These are phyloP conservation scores for Clarias batrachus DNA, from an alignment of 2,113 vertebrate genomes.

Conservation along the genomic window DNA sequence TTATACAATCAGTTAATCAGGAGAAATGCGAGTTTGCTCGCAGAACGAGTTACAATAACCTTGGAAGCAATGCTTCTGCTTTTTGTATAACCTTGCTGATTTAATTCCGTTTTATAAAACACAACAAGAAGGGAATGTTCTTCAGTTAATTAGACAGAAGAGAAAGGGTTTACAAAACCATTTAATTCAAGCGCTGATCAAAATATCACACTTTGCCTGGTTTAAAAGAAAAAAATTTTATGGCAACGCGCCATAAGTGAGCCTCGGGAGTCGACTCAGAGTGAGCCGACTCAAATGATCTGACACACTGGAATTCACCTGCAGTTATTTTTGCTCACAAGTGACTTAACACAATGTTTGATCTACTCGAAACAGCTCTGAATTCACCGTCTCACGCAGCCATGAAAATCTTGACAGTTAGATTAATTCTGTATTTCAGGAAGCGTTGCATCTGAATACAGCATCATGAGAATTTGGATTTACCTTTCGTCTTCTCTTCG, in stretches of 20 bases:
- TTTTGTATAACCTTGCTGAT: not conserved
- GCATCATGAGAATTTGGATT: not conserved
- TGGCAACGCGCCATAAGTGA: not conserved
- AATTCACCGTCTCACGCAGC: not conserved
- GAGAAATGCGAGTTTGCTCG: not conserved
- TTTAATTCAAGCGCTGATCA: not conserved
- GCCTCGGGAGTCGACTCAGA: not conserved
- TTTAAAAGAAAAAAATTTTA: not conserved
- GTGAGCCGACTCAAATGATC: not conserved
- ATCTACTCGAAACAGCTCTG: not conserved
- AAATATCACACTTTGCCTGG: not conserved
- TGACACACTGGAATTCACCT: not conserved
- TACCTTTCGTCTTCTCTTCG: constrained; percentile 49
- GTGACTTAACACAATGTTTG: not conserved
- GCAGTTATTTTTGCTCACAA: not conserved
- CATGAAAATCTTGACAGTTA: not conserved
- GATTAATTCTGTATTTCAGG: no score
- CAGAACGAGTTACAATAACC: not conserved
- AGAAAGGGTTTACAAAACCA: not conserved
- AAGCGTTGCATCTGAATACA: not conserved
- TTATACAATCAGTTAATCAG: no score
- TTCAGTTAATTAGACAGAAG: not conserved
- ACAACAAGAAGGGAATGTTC: not conserved
- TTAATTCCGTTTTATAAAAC: not conserved
- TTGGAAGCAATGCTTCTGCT: not conserved